phyloP scores from a whole-genome alignment of 2,113 vertebrate species.

The Herpetotheres cachinnans region DNA sequence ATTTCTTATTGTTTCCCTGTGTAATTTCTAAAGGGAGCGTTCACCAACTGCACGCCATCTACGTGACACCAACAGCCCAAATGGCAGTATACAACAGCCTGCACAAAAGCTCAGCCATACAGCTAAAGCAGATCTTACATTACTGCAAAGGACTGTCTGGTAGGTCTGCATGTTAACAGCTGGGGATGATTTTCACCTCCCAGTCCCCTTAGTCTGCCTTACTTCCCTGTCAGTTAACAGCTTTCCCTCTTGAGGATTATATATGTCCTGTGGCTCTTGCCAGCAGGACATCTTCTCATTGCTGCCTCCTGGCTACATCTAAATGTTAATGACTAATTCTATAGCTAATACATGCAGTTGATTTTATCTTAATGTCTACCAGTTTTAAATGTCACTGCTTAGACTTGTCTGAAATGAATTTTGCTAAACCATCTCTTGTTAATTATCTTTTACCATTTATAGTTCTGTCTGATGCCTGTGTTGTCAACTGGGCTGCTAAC shows the following conservation, averaged over 20 bases:
- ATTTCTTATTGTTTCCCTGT: neutral
- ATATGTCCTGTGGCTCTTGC: neutral
- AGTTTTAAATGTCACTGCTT: conserved; percentile 54
- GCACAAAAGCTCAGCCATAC: neutral
- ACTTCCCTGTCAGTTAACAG: neutral
- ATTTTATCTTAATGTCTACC: conserved; percentile 44
- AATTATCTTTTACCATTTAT: conserved; percentile 39
- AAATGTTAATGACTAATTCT: conserved; percentile 61
- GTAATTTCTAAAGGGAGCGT: neutral
- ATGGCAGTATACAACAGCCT: neutral
- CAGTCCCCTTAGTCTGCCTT: neutral
- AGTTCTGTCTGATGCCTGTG: neutral
- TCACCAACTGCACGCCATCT: neutral
- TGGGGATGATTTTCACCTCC: neutral
- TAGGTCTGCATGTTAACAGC: neutral
- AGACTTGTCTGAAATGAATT: conserved; percentile 35
- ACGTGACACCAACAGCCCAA: neutral
- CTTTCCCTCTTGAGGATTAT: neutral
- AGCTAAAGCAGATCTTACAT: neutral
- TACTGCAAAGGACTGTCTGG: neutral
- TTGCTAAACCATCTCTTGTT: conserved; percentile 6
- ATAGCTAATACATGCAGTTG: conserved; percentile 35
- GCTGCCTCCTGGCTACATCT: conserved; percentile 35
- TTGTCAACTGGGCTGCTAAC: neutral
- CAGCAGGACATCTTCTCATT: conserved; percentile 25